Conservation (phyloP, 2,888 invertebrate species). For the Eristalinus aeneus region DNA sequence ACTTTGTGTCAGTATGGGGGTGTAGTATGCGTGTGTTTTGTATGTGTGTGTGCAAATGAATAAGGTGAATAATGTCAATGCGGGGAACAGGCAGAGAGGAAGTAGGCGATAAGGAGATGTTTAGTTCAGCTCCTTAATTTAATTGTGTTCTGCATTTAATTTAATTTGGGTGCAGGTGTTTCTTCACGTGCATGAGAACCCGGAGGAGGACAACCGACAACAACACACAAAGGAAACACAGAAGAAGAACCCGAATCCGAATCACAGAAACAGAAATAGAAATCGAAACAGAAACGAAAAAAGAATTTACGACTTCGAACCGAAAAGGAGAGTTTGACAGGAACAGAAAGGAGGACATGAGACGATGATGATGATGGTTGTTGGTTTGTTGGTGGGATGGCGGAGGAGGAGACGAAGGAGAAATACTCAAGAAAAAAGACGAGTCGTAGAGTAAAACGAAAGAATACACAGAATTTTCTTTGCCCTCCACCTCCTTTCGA, state of each 20-base stretch:
- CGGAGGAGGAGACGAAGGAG: neutral
- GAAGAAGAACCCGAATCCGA: neutral
- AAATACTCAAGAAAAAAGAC: neutral
- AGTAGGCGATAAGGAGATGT: neutral
- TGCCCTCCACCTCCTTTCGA: constrained; percentile 32
- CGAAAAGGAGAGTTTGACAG: constrained; percentile 48
- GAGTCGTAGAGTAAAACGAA: constrained; percentile 41
- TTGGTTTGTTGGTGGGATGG: neutral
- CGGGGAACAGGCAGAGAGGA: neutral
- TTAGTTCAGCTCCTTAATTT: constrained; percentile 39
- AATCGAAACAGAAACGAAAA: constrained; percentile 3
- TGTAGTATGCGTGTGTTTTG: too few species aligned
- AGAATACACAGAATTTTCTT: constrained; percentile 53
- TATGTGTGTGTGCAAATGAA: neutral
- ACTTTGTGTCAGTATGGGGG: constrained; percentile 1
- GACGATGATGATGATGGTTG: neutral
- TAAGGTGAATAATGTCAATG: neutral
- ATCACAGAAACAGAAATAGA: neutral
- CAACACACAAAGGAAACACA: constrained; percentile 15
- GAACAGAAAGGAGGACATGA: constrained; percentile 43
- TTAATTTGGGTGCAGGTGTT: constrained; percentile 20
- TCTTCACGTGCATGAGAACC: neutral
- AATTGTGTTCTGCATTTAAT: constrained; percentile 47
- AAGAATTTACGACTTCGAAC: constrained; percentile 41
- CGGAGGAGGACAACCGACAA: neutral